Percentiles rank a stretch among this genome's conserved stretches.
Evolutionary conservation across 2,113 vertebrate species (phyloP).

Genomic region (Heterotilapia buettikoferi): DNA sequence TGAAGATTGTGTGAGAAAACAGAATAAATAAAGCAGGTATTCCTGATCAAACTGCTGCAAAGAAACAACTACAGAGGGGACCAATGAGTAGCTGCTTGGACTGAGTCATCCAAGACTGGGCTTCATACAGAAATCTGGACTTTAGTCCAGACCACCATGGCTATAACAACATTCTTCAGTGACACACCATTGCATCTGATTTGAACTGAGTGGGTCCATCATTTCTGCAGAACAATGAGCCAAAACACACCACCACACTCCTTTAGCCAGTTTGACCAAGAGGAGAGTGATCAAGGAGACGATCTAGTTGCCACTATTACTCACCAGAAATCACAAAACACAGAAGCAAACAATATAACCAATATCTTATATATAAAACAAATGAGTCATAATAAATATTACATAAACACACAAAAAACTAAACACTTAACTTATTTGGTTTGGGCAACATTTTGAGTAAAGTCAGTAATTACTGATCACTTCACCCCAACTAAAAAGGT

Average conservation of each 20-base stretch:
- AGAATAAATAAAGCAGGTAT: neutral
- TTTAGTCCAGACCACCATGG: neutral
- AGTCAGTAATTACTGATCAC: no score
- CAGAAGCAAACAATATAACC: no score
- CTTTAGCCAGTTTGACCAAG: neutral
- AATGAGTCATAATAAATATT: no score
- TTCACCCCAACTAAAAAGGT: neutral
- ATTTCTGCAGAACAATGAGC: neutral
- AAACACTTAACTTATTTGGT: no score
- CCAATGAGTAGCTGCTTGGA: neutral
- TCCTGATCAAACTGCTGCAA: neutral
- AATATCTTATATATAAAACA: no score
- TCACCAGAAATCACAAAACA: no score
- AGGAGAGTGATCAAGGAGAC: neutral
- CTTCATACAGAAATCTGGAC: neutral
- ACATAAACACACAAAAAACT: no score
- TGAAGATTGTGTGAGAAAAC: neutral
- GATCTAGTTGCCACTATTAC: neutral
- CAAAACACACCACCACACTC: neutral
- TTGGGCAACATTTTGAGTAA: no score
- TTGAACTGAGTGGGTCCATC: neutral
- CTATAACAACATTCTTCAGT: neutral
- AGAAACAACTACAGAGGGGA: neutral
- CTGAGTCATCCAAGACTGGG: neutral
- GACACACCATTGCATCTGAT: neutral